Evolutionary conservation across 2,888 invertebrate species (phyloP), one percentile per base, ranked within the genome.

Genomic region (Agrotis clavis): DNA sequence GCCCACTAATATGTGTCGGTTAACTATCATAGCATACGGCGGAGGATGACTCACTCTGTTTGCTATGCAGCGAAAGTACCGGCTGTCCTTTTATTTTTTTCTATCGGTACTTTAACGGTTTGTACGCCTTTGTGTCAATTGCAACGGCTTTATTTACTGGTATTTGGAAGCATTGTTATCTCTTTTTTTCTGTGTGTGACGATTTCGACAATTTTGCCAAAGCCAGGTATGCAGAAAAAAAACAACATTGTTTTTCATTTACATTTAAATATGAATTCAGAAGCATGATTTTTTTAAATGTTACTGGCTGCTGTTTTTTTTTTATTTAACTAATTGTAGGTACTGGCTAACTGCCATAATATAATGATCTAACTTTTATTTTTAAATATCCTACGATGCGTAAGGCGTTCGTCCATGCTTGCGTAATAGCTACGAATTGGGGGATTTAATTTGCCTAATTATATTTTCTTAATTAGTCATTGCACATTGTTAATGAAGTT

Each of bases 21-120:
- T 65, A 70, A 68, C 69, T 66, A 65, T 65, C 61, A 59, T 59
- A 60, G 65, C 67, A 53, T 65, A 56, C 47, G 56, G 56, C 41
- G 30, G 53, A 59, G 60, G 19, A 80, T 93, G 93, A 93, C 73
- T 92, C 92, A 92, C 74, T 63, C 79, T 87, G 69, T 81, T 89
- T 88, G 87, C 79, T 86, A 90, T 90, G 87, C 88, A 86, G 87
- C 82, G 89, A 92, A 89, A 91, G 90, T 88, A 81, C 75, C 67
- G 45, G 45, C 66, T 59, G 71, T 77, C 73, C 83, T 79, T 79
- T 80, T 80, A 67, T 74, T 74, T 79, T 74, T 78, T 85, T 68
- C 67, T 75, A 77, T 78, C 21, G 64, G 48, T 71, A 64, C 68
- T 53, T 68, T 74, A 79, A 82, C 76, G 59, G 74, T 74, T n/a